Conservation (phyloP, 2,113 vertebrate genomes). For the Amazona vittata region DNA sequence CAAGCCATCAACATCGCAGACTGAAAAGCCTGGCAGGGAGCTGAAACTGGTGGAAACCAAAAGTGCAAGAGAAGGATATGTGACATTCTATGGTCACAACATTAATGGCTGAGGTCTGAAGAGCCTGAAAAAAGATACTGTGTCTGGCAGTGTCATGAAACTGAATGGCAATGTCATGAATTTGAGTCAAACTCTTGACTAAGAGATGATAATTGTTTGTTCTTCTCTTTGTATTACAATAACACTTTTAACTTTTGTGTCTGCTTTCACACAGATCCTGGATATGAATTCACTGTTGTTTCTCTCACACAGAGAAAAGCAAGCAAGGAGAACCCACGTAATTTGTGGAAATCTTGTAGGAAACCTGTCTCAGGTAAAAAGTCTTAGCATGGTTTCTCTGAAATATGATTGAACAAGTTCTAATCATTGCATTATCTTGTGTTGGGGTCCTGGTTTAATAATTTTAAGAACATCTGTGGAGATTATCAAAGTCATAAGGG, state of each 20-base stretch:
- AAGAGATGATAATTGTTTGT: not conserved
- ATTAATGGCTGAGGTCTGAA: not conserved
- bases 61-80: not conserved
- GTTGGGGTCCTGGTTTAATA: not conserved
- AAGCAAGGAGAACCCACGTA: not conserved
- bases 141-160: not conserved
- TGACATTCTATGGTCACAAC: not conserved
- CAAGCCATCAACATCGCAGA: not conserved
- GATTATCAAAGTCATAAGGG: not conserved
- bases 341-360: not conserved
- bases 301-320: not conserved
- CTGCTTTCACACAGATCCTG: not conserved
- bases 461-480: fast-evolving
- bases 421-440: not conserved
- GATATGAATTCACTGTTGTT: not conserved
- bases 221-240: not conserved
- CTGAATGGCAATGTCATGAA: not conserved
- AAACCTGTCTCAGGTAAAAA: not conserved
- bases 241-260: not conserved
- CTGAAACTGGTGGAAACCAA: not conserved
- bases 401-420: not conserved
- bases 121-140: not conserved
- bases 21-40: not conserved
- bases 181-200: not conserved
- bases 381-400: not conserved